These are phyloP conservation scores for Ailurus styani DNA, from an alignment of 2,113 vertebrate genomes.

Conservation along the genomic window DNA sequence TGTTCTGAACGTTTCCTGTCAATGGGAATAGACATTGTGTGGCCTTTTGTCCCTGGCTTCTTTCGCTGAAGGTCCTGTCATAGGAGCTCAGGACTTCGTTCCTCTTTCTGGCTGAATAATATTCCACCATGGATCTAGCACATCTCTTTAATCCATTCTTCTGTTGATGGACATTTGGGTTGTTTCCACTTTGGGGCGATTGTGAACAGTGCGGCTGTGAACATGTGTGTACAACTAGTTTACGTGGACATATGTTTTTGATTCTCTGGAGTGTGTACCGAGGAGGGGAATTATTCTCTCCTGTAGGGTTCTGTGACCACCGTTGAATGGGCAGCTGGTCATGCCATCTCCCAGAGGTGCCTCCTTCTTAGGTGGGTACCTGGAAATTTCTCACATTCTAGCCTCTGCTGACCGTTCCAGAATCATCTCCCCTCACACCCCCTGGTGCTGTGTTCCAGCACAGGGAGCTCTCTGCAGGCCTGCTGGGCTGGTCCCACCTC, in stretches of 20 bases:
- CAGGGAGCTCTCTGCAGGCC: too few relatives aligned
- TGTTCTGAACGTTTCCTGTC: not conserved
- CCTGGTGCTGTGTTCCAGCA: rapidly evolving
- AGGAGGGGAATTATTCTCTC: not conserved
- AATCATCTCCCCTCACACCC: rapidly evolving
- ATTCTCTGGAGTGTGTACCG: not conserved
- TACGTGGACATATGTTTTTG: not conserved
- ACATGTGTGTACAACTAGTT: too few relatives aligned
- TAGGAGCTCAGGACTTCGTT: not conserved
- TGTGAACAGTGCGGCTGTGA: not conserved
- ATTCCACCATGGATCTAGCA: not conserved
- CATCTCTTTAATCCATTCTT: not conserved
- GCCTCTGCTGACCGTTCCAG: not conserved
- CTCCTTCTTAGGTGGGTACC: not conserved
- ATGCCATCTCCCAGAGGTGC: not conserved
- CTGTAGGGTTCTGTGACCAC: not conserved
- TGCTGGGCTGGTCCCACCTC: not conserved
- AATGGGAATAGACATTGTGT: not conserved
- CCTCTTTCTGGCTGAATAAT: not conserved
- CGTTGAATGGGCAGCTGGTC: not conserved
- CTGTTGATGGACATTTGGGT: too few relatives aligned
- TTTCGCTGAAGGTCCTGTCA: not conserved
- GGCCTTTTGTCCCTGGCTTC: not conserved
- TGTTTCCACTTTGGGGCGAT: not conserved
- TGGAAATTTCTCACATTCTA: not conserved